Conservation (phyloP, 2,888 invertebrate species). For the Peribatodes rhomboidaria region DNA sequence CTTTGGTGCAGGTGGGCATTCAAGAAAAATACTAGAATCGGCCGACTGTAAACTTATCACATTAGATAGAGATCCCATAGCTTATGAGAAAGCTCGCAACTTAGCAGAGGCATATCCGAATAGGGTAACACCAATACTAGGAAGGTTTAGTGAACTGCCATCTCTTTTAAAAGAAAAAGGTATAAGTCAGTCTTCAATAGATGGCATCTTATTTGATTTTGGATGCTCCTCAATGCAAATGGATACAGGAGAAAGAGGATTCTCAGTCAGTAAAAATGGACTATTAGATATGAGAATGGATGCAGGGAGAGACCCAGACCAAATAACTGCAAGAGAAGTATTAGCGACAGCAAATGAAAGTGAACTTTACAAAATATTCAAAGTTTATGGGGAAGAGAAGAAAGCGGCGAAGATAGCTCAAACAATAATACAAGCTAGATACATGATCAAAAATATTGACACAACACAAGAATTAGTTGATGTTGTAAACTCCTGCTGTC, state of each 20-base stretch:
- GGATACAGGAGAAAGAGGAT: constrained; percentile 93
- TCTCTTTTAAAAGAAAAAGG: constrained; percentile 86
- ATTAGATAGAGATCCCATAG: constrained; percentile 95
- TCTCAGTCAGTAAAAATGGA: constrained; percentile 94
- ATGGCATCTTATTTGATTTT: constrained; percentile 96
- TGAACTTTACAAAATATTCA: constrained; percentile 94
- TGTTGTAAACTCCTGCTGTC: constrained; percentile 88
- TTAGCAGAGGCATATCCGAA: constrained; percentile 89
- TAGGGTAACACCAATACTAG: constrained; percentile 92
- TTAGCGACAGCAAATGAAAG: constrained; percentile 92
- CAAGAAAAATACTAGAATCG: constrained; percentile 89
- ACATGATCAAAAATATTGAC: constrained; percentile 90
- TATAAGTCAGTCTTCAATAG: constrained; percentile 89
- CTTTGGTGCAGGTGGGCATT: constrained; percentile 98
- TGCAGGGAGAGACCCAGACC: constrained; percentile 88
- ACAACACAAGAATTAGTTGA: constrained; percentile 94
- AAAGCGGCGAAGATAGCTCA: constrained; percentile 94
- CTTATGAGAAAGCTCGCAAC: constrained; percentile 89
- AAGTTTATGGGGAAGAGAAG: constrained; percentile 96
- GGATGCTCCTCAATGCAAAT: constrained; percentile 99
- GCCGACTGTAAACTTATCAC: constrained; percentile 91
- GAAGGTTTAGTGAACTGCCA: constrained; percentile 95
- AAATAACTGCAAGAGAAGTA: constrained; percentile 95
- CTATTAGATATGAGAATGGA: constrained; percentile 99
- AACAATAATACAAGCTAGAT: constrained; percentile 94